Percentiles rank a stretch among this genome's conserved stretches.
These are phyloP conservation scores for Ciconia maguari DNA, from an alignment of 2,113 vertebrate genomes.

Conservation along the genomic window DNA sequence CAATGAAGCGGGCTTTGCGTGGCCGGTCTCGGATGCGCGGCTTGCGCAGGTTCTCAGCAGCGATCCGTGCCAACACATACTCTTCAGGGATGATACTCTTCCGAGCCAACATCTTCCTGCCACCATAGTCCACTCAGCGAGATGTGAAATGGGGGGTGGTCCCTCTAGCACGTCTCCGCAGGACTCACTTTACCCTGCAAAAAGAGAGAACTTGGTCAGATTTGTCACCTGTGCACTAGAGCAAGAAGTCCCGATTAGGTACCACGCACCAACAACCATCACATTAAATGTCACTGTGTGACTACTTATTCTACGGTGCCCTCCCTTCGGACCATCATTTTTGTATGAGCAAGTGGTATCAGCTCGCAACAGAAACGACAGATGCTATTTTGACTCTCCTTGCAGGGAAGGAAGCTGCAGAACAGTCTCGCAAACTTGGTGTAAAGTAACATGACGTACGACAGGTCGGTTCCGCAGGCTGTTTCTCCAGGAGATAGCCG, in stretches of 20 bases:
- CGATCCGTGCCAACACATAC: conserved; percentile 90
- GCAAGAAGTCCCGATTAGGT: neutral
- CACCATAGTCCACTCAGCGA: conserved; percentile 62
- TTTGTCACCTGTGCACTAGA: neutral
- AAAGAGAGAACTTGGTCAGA: neutral
- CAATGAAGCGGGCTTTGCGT: conserved; percentile 94
- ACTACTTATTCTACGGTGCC: neutral
- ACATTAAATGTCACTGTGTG: neutral
- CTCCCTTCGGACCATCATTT: neutral
- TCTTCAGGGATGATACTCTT: conserved; percentile 99
- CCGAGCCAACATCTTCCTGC: conserved; percentile 86
- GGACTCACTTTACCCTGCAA: neutral
- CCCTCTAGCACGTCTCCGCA: neutral
- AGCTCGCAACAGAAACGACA: neutral
- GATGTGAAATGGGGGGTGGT: neutral
- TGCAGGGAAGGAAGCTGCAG: neutral
- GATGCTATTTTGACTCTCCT: neutral
- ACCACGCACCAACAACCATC: neutral
- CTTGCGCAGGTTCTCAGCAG: conserved; percentile 87
- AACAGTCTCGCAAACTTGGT: neutral
- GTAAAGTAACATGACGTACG: neutral
- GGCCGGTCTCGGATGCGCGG: conserved; percentile 90
- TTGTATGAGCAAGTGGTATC: neutral
- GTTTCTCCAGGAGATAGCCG: neutral
- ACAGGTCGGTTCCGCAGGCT: neutral